Evolutionary conservation across 2,113 vertebrate genomes (phyloP), one percentile per base, ranked within the genome.

Genomic region (Prolemur simus): DNA sequence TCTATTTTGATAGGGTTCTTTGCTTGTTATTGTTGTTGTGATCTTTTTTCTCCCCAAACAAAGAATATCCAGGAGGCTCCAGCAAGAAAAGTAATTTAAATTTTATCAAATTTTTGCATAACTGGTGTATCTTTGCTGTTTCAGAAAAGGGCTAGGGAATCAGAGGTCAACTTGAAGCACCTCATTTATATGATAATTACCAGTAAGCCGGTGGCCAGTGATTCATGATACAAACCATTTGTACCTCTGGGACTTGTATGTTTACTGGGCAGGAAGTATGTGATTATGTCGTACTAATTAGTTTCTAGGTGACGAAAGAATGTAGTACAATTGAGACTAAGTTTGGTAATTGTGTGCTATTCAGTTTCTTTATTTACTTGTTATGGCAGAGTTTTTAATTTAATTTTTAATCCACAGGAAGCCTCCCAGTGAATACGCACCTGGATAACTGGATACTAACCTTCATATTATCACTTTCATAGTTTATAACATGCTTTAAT

Each of bases 151-250:
- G 97, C 64, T 91, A 87, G 95, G 2, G 2, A 96, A 98, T 97
- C 63, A 89, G 92, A 98, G 97, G 94, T 98, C 97, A 98, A 97
- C 91, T 69, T 94, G 86, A 97, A 98, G 96, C 92, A 97, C 88
- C 98, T 98, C 34, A 98, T 98, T 98, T 98, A 98, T 98, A 97
- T 98, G 97, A 98, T 98, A 98, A 98, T 96, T 98, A 94, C 97
- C 97, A 98, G 98, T 98, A 98, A 98, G 96, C 94, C 94, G 98
- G 91, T 96, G 95, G 69, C 87, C 97, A 98, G 97, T 97, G 92
- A 98, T 98, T 99, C 96, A 97, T 89, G 47, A 97, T 97, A 95
- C 58, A 96, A 98, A 98, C 98, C 97, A 98, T 98, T 98, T 98
- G 97, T 29, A 98, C 93, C 95, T 98, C 73, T 97, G 97, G 97